A percentile compares a stretch with the other conserved stretches of the same genome.
Conservation (phyloP, 2,797 vertebrate species). For the Octomys mimax region DNA sequence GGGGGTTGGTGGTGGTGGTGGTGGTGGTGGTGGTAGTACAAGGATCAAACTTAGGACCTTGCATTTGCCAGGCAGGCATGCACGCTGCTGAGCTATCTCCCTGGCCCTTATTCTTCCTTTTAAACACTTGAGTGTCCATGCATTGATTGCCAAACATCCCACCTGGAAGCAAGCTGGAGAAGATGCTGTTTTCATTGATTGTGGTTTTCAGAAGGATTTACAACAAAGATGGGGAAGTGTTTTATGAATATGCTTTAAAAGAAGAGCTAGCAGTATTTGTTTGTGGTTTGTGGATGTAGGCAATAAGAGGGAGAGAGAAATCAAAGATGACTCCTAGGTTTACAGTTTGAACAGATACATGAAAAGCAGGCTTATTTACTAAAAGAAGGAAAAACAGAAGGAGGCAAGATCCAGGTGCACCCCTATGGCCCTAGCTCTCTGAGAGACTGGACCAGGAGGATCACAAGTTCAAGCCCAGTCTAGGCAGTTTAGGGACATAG, state of each 20-base stretch:
- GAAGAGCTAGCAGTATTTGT: neutral
- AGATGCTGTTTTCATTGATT: fast-evolving
- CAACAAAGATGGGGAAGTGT: neutral
- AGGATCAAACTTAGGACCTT: too few relatives aligned
- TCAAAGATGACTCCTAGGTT: neutral
- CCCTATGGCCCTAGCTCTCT: neutral
- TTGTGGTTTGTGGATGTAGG: neutral
- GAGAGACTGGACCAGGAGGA: neutral
- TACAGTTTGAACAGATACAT: neutral
- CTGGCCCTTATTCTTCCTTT: neutral
- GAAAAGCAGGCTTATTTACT: neutral
- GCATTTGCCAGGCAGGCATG: too few relatives aligned
- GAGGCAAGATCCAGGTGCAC: neutral
- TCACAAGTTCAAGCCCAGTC: neutral
- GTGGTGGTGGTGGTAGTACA: too few relatives aligned
- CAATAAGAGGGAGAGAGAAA: neutral
- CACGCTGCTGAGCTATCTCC: too few relatives aligned
- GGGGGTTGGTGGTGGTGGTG: too few relatives aligned
- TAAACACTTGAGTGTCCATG: neutral
- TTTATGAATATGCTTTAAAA: neutral
- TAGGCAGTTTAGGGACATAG: neutral
- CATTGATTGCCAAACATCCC: neutral
- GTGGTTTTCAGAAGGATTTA: neutral
- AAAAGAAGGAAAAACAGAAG: neutral
- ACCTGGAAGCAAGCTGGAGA: neutral